A percentile compares a stretch with the other conserved stretches of the same genome.
These are phyloP conservation scores for Neodiprion virginianus DNA, from an alignment of 1,140 invertebrate species.

Conservation along the genomic window DNA sequence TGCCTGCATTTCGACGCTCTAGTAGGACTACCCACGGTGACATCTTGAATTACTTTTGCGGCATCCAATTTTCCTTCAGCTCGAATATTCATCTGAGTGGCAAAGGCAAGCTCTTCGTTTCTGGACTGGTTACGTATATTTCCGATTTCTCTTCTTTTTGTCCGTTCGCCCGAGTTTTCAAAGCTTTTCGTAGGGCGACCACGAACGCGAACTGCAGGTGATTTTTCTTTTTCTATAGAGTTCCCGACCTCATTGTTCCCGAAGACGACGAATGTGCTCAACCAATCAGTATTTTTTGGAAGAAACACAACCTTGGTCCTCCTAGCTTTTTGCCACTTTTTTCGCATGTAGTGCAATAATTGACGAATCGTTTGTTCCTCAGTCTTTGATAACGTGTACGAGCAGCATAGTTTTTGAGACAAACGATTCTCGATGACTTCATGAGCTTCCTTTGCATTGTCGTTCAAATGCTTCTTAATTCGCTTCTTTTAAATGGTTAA, in stretches of 20 bases:
- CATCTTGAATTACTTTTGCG: conserved; percentile 13
- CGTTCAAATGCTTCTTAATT: neutral
- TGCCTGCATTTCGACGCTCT: conserved; percentile 13
- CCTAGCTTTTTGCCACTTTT: neutral
- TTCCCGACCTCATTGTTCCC: neutral
- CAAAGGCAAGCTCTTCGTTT: conserved; percentile 18
- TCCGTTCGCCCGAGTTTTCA: conserved; percentile 16
- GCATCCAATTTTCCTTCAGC: conserved; percentile 16
- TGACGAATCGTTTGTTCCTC: neutral
- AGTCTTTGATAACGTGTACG: neutral
- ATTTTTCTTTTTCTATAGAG: neutral
- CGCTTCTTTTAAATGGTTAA: no score
- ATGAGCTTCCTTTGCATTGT: neutral
- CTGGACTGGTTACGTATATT: conserved; percentile 13
- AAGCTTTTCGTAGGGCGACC: conserved; percentile 12
- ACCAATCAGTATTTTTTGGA: neutral
- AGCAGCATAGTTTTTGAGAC: neutral
- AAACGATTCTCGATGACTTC: neutral
- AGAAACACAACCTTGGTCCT: neutral
- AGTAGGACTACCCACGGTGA: conserved; percentile 18
- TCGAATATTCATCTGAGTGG: conserved; percentile 15
- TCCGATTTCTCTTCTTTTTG: conserved; percentile 17
- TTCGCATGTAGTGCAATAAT: neutral
- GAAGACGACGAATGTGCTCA: neutral
- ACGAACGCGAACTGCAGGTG: neutral